A percentile compares a stretch with the other conserved stretches of the same genome.
These are phyloP conservation scores for Beroe ovata DNA, from an alignment of 37 sponge, comb jelly and placozoan genomes.

Conservation along the genomic window DNA sequence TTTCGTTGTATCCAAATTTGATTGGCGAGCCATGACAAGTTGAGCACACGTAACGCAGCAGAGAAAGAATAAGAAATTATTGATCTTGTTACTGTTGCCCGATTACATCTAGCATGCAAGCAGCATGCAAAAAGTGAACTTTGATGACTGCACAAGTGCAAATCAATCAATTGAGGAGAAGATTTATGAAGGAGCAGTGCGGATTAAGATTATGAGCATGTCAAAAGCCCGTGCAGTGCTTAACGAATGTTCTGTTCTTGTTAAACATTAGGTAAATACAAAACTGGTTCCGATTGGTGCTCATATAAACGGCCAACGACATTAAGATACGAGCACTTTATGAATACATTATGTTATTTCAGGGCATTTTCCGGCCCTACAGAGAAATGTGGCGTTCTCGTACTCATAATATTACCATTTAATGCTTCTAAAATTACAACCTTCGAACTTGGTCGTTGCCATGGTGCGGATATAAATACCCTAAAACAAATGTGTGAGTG, in stretches of 20 bases:
- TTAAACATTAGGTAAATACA: neutral
- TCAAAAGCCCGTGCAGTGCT: neutral
- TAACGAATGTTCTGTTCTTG: neutral
- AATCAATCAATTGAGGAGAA: neutral
- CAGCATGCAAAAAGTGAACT: conserved; percentile 14
- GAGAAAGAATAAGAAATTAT: conserved; percentile 10
- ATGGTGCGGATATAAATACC: conserved; percentile 13
- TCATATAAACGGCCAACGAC: too few relatives aligned
- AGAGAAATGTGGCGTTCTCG: neutral
- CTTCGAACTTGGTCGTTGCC: conserved; percentile 20
- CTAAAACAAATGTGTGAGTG: neutral
- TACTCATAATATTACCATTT: neutral
- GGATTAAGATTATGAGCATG: neutral
- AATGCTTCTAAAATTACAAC: conserved; percentile 36
- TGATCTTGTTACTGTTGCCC: conserved; percentile 19
- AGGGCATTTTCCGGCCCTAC: neutral
- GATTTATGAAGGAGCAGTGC: neutral
- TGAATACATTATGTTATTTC: too few relatives aligned
- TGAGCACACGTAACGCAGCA: conserved; percentile 12
- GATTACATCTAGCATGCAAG: conserved; percentile 43
- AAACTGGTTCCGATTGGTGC: neutral
- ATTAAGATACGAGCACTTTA: too few relatives aligned
- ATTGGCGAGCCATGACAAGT: conserved; percentile 32
- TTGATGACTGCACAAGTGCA: neutral
- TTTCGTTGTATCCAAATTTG: conserved; percentile 14